Base-by-base conservation (phyloP, 2,888 invertebrate species). In the Tridacna crocea region DNA sequence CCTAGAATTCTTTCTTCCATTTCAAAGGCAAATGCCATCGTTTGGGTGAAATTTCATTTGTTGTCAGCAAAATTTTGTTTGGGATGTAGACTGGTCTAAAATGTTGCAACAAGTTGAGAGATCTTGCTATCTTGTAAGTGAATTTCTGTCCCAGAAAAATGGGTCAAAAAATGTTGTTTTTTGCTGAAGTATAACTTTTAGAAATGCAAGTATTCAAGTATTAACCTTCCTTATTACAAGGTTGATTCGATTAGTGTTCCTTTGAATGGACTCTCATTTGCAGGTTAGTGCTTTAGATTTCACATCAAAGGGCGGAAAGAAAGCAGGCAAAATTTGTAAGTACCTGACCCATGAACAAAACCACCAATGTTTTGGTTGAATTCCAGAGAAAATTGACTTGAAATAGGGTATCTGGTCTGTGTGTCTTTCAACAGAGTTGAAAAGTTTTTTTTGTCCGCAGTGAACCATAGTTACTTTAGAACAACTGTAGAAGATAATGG, bases 211-310 rank as follows among this genome's bases (percentile, higher is more conserved):
- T 61, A 70, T 70, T 48, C 70, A 26, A 26, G 51, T 22, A 51
- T 70, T 26, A 27, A 48, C 70, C 51, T 51, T 12, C 46, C 19
- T 47, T 51, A 47, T 70, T 51, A 70, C 24, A 47, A 70, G 70
- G 70, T 70, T 51, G 51, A 70, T 70, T 70, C 26, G 51, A 70
- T 70, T 70, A 70, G 51, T 24, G 24, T 26, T 22, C 70, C 51
- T 70, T 26, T 47, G 51, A 70, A 70, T 12, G 70, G 46, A 47
- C 17, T 26, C 17, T 12, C 61, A 51, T 51, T 51, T 70, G n/a
- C 70, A 22, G 51, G 51, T 51, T 70, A 47, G 17, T 51, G 22
- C 24, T 22, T 61, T 61, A 26, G 70, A 48, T 48, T 51, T 12
- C 24, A 70, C 51, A 70, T 70, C 70, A 70, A 70, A 70, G 70